Evolutionary conservation across 2,113 vertebrate species (phyloP), one percentile per base, ranked within the genome.

Genomic region (Procavia capensis): DNA sequence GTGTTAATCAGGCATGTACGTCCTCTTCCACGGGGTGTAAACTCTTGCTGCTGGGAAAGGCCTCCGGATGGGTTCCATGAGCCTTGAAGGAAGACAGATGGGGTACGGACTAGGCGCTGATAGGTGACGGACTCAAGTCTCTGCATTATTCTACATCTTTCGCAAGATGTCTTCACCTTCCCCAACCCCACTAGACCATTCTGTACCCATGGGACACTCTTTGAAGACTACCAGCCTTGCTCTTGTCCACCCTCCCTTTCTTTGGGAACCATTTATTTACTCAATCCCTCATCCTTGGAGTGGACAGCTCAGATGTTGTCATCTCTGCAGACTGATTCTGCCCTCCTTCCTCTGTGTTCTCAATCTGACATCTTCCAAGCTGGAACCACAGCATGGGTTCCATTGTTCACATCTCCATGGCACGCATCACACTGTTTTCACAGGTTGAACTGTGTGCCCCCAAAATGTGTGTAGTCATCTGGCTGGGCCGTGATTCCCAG

Each of bases 221-320:
- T 6, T n/a, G 29, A 59, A 9, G 22, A 54, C 4, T 0, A 1
- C 11, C 47, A 6, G 6, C 0, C 9, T n/a, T 34, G 88, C 9
- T 34, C 27, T 2, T 0, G 47, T 9, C 5, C n/a, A n/a, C n/a
- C 6, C 14, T 9, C 61, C 22, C n/a, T 90, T 25, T 57, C 17
- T 36, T 27, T 5, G 34, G 59, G 19, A 45, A 13, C 36, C 20
- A 10, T 39, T 39, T 39, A 72, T 39, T 39, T 39, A 72, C 66
- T 34, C 11, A 20, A 78, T 17, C 47, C 3, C 36, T 70, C 29
- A 11, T 50, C 50, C 36, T 1, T 25, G 36, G 6, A 27, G 50
- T 61, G 75, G 0, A n/a, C 2, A 20, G 45, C 11, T 34, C 11
- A 27, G 1, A 0, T 2, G 43, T 11, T 45, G 47, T 43, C 8